Evolutionary conservation across 2,888 invertebrate genomes (phyloP), one percentile per base, ranked within the genome.

Genomic region (Plagodis dolabraria): DNA sequence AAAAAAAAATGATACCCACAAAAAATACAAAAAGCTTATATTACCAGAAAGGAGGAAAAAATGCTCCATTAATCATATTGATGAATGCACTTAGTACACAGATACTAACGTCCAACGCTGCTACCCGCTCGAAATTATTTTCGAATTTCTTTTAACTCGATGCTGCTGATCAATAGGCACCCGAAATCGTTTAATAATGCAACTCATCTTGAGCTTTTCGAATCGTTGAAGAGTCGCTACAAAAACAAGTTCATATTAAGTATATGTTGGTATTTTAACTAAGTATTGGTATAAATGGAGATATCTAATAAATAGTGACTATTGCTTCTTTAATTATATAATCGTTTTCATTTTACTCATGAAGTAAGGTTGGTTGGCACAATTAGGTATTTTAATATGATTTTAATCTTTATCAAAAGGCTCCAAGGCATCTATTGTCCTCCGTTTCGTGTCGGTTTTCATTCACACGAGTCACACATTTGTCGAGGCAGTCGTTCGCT

Each of bases 1-100:
- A 65, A 78, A 79, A 82, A 79, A 82, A 79, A 78, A 72, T 69
- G 64, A 64, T 64, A 72, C 65, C 66, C 71, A 70, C 69, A 79
- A 76, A 53, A 72, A 73, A 71, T 72, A 72, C 72, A 76, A 82
- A 79, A 82, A 75, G 74, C 65, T 77, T 70, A 78, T 78, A 80
- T 82, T 81, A 80, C 75, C 74, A 74, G 70, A 82, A 80, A 77
- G 72, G 77, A 76, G 70, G 68, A 75, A 76, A 77, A 78, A 82
- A 74, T 74, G 67, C 57, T 76, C 76, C 85, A 87, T 87, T 85
- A 87, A 87, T 87, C 87, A 87, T 84, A 86, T 85, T 87, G 87
- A 87, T 87, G 85, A 85, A 86, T 85, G 83, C 83, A 84, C 77
- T 82, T 78, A 78, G 80, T 79, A 79, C 75, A 80, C 71, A 75